Evolutionary conservation across 2,888 invertebrate genomes (phyloP).

Genomic region (Lasioglossum figueresi): DNA sequence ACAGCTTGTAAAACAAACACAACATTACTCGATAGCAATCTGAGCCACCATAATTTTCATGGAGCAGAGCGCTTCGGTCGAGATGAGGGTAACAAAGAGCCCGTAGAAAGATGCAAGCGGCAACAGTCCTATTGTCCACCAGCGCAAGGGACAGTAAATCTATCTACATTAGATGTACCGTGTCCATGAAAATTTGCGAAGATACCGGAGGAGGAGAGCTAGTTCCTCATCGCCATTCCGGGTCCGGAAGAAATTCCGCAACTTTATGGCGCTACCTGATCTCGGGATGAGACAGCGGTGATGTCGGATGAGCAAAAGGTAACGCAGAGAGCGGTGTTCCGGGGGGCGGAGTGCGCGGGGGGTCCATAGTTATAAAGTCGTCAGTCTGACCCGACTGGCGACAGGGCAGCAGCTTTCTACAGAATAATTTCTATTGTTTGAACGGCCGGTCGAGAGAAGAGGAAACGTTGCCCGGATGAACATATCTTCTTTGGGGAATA

Average conservation of each 20-base stretch:
- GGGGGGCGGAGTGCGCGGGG: too few relatives aligned
- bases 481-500: constrained; percentile 35
- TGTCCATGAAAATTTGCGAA: background rate
- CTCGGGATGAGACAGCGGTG: constrained; percentile 34
- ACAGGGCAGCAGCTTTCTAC: constrained; percentile 55
- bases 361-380: constrained; percentile 71
- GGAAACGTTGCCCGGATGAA: background rate
- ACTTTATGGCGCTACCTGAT: constrained; percentile 23
- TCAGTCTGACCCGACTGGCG: constrained; percentile 49
- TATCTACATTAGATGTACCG: background rate
- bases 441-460: constrained; percentile 10
- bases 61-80: background rate
- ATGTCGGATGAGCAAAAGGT: constrained; percentile 36
- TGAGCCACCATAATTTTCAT: background rate
- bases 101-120: background rate
- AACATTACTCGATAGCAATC: background rate
- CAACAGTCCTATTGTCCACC: background rate
- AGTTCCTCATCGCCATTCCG: constrained; percentile 6
- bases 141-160: background rate
- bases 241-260: constrained; percentile 9
- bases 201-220: constrained; percentile 30
- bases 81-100: background rate
- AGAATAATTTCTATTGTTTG: constrained; percentile 61
- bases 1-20: too few relatives aligned
- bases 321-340: background rate